Evolutionary conservation across 2,888 invertebrate species (phyloP), one percentile per base, ranked within the genome.

Genomic region (Allygus modestus): DNA sequence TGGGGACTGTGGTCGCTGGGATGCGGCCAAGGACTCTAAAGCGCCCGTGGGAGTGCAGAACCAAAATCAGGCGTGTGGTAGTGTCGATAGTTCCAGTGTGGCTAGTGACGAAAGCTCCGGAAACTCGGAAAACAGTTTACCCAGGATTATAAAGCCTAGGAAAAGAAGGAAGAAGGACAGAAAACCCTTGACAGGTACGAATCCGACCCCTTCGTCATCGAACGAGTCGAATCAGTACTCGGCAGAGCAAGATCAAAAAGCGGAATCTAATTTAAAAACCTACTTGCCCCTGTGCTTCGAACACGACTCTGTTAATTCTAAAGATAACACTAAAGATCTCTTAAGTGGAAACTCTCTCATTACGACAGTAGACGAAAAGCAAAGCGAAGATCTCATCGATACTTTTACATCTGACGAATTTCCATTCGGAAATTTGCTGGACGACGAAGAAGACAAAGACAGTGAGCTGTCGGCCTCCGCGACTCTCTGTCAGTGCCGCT

Each of bases 81-180:
- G 73, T 37, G 86, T 84, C 90, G 95, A 95, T 90, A 92, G 94
- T 88, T 91, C 94, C 89, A 95, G 95, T 91, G 94, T 95, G 88
- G 93, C 94, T 85, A 95, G 95, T 91, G 95, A 95, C 90, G 95
- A 95, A 91, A 95, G 95, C 91, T 94, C 94, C 5, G 91, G 91
- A 86, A 92, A 92, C 85, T 92, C 94, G 12, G 96, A 96, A 89
- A 95, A 95, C 87, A 95, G 95, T 91, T 91, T 97, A 89, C 97
- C 97, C 87, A 93, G 97, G 88, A 97, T 97, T 87, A 97, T 97
- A 89, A 97, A 97, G 90, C 97, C 97, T 7, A 92, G 97, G 79
- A 97, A 97, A 90, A 93, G 97, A 81, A 94, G 97, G 89, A 97
- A 97, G 94, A 97, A 97, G 91, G 97, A 97, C 90, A 92, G 96